Conservation (phyloP, 2,797 vertebrate genomes). For the Scolopax bukidnonensis region DNA sequence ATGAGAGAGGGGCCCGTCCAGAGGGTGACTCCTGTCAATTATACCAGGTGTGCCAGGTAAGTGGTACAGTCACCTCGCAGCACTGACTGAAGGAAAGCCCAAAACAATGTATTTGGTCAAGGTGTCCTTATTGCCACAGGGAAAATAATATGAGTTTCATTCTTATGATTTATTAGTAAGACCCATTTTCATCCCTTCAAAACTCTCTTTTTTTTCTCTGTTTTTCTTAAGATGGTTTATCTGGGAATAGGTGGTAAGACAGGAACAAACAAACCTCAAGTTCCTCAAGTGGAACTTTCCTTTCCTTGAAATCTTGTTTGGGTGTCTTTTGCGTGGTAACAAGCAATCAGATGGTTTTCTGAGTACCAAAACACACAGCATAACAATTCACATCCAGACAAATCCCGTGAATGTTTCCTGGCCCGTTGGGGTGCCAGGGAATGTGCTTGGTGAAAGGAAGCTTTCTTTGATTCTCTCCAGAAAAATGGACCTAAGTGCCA, state of each 20-base stretch:
- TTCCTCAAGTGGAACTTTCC: not conserved
- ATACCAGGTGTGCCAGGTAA: not conserved
- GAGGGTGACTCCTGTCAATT: not conserved
- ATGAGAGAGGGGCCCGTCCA: not conserved
- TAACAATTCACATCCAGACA: not conserved
- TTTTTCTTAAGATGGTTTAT: not conserved
- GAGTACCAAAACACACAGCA: not conserved
- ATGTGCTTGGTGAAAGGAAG: not conserved
- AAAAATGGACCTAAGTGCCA: not conserved
- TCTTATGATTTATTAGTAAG: not conserved
- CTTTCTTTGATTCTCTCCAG: not conserved
- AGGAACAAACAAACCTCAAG: not conserved
- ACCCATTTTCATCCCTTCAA: not conserved
- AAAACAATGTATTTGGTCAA: not conserved
- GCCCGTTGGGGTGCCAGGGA: not conserved
- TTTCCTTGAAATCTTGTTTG: not conserved
- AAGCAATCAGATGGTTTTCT: not conserved
- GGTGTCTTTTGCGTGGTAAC: not conserved
- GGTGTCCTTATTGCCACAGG: not conserved
- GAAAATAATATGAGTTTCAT: not conserved
- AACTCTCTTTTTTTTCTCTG: not conserved
- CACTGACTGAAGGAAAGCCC: not conserved
- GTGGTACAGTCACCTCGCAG: fast-evolving
- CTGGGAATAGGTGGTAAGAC: not conserved
- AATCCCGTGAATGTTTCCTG: not conserved